These are phyloP conservation scores for Cheilosia impressa DNA, from an alignment of 2,888 invertebrate genomes.

Conservation along the genomic window DNA sequence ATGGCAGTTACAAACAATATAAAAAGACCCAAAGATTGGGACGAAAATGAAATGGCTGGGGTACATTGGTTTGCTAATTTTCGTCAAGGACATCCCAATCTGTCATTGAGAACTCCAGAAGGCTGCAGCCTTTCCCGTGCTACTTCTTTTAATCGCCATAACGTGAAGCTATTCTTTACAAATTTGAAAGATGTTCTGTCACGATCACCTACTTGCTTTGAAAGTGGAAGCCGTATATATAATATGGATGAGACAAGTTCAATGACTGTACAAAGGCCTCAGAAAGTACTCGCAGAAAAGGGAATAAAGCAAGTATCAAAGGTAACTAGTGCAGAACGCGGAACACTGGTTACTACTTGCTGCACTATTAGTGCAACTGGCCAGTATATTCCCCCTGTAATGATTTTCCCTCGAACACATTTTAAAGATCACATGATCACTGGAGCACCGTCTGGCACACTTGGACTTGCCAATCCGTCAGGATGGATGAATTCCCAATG, in stretches of 20 bases:
- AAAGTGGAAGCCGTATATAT: slow-evolving; percentile 78
- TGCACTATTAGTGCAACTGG: slow-evolving; percentile 75
- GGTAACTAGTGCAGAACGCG: slow-evolving; percentile 78
- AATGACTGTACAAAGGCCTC: slow-evolving; percentile 79
- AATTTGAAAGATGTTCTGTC: slow-evolving; percentile 25
- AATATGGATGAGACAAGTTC: slow-evolving; percentile 80
- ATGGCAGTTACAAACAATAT: slow-evolving; percentile 9
- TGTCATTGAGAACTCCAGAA: neutral
- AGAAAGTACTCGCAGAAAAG: slow-evolving; percentile 79
- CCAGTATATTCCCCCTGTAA: slow-evolving; percentile 74
- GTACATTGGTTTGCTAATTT: slow-evolving; percentile 13
- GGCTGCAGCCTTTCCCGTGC: slow-evolving; percentile 27
- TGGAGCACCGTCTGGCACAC: slow-evolving; percentile 79
- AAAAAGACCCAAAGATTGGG: slow-evolving; percentile 12
- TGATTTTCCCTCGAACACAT: slow-evolving; percentile 73
- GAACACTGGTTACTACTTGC: slow-evolving; percentile 76
- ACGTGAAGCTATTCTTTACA: slow-evolving; percentile 21
- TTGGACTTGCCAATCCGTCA: too few relatives aligned
- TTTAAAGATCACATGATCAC: slow-evolving; percentile 77
- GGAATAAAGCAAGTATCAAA: slow-evolving; percentile 77
- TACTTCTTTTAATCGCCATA: slow-evolving; percentile 38
- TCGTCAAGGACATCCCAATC: neutral
- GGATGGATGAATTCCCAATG: too few relatives aligned
- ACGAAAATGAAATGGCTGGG: slow-evolving; percentile 2
- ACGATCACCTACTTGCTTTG: slow-evolving; percentile 62